These are phyloP conservation scores for Halocynthia roretzi DNA, from an alignment of 23 tunicate species.

Conservation along the genomic window DNA sequence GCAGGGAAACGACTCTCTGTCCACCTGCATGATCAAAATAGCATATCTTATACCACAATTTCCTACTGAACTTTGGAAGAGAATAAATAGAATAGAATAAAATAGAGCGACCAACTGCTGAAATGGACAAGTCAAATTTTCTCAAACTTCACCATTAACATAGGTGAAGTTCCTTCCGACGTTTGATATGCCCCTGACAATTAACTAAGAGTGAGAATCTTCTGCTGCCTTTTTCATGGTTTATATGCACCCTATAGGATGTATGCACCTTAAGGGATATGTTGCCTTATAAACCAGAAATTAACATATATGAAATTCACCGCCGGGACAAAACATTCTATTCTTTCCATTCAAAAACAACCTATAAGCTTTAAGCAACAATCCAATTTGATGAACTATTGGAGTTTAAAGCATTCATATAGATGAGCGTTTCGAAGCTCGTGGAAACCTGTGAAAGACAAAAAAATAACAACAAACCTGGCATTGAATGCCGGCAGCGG, in stretches of 20 bases:
- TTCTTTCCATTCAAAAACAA: neutral
- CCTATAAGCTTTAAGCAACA: neutral
- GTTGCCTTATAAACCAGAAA: too few relatives aligned
- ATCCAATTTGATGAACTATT: neutral
- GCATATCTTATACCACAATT: neutral
- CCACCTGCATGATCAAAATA: constrained; percentile 50
- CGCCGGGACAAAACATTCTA: neutral
- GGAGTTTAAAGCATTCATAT: neutral
- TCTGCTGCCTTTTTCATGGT: too few relatives aligned
- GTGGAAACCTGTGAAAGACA: neutral
- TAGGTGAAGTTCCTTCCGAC: too few relatives aligned
- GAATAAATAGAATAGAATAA: too few relatives aligned
- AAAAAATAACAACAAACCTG: constrained; percentile 39
- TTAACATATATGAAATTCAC: neutral
- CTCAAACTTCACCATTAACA: neutral
- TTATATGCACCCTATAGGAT: too few relatives aligned
- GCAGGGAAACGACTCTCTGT: constrained; percentile 91
- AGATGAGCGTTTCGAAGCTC: too few relatives aligned
- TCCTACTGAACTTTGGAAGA: neutral
- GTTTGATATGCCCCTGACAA: too few relatives aligned
- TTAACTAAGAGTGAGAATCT: too few relatives aligned
- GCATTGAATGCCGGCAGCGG: constrained; percentile 73
- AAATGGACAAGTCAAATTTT: neutral
- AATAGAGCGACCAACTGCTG: neutral
- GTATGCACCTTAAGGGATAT: too few relatives aligned